Conservation (phyloP, 92 coral and sea anemone genomes). For the Chrysogorgia sp. region DNA sequence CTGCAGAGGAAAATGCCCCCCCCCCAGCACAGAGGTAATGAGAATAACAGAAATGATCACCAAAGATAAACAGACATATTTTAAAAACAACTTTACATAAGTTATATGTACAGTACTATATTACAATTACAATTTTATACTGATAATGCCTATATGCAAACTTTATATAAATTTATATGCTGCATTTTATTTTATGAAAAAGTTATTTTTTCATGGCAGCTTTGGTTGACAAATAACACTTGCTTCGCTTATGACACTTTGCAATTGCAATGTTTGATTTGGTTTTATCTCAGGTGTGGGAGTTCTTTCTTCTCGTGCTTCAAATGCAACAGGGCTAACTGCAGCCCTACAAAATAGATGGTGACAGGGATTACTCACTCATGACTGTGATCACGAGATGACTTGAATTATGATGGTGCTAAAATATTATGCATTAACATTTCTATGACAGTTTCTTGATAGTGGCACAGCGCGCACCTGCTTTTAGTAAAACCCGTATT, state of each 20-base stretch:
- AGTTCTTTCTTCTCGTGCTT: not conserved
- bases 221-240: slow-evolving; percentile 27
- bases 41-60: too few relatives aligned
- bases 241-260: slow-evolving; percentile 20
- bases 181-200: not conserved
- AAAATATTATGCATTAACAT: not conserved
- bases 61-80: too few relatives aligned
- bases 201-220: not conserved
- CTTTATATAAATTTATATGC: not conserved
- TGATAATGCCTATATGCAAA: too few relatives aligned
- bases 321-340: not conserved
- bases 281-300: not conserved
- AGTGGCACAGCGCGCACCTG: too few relatives aligned
- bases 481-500: too few relatives aligned
- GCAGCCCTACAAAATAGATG: not conserved
- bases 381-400: too few relatives aligned
- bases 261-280: slow-evolving; percentile 22
- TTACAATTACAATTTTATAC: too few relatives aligned
- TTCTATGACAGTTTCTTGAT: too few relatives aligned
- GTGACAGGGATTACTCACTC: not conserved
- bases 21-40: too few relatives aligned
- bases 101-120: too few relatives aligned
- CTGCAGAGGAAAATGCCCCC: too few relatives aligned
- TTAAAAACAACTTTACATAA: too few relatives aligned
- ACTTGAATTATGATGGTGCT: not conserved